Conservation (phyloP, 2,888 invertebrate genomes). For the Drosophila pseudotalamancana region DNA sequence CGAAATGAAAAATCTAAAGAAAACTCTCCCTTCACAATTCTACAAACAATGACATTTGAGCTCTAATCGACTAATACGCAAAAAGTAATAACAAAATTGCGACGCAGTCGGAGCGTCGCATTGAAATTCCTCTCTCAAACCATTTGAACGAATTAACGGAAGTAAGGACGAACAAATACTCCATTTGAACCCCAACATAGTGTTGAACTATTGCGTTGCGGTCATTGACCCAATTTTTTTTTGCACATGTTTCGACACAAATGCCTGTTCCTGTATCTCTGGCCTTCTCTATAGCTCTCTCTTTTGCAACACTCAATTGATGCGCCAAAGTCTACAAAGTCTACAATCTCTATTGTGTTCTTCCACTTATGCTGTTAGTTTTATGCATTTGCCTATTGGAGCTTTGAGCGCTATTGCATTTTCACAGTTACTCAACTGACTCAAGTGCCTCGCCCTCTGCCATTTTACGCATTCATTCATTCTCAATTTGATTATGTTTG, state of each 20-base stretch:
- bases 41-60: constrained; percentile 17
- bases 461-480: constrained; percentile 64
- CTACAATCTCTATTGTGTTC: constrained; percentile 5
- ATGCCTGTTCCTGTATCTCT: constrained; percentile 9
- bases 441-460: constrained; percentile 31
- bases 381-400: constrained; percentile 25
- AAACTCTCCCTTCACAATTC: constrained; percentile 21
- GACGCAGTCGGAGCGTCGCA: constrained; percentile 52
- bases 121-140: constrained; percentile 14
- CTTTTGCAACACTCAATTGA: constrained; percentile 11
- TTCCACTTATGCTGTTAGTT: constrained; percentile 10
- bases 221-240: constrained; percentile 81
- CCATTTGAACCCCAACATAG: constrained; percentile 5
- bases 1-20: neutral
- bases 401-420: constrained; percentile 18
- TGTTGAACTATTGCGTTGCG: constrained; percentile 66
- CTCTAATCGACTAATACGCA: constrained; percentile 46
- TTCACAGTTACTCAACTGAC: constrained; percentile 30
- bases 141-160: neutral
- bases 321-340: constrained; percentile 12
- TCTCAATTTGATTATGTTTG: constrained; percentile 21
- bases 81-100: constrained; percentile 46
- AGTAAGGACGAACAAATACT: constrained; percentile 10
- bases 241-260: constrained; percentile 50
- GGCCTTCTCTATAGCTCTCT: constrained; percentile 18